Conservation (phyloP, 2,797 vertebrate genomes). For the Ambastaia sidthimunki region DNA sequence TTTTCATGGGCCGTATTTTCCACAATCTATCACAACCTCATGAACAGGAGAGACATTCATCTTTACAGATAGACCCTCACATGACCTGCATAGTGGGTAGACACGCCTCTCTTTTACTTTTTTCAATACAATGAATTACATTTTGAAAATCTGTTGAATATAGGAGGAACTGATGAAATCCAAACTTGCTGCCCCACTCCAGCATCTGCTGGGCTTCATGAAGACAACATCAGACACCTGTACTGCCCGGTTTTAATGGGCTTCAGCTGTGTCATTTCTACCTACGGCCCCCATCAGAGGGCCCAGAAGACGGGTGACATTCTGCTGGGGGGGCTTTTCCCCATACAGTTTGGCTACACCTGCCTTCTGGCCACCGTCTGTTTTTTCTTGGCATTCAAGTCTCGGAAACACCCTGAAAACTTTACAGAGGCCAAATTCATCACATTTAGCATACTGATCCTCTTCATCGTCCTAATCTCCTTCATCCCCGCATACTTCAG, state of each 20-base stretch:
- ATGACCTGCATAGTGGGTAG: slow-evolving; percentile 35
- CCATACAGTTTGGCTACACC: slow-evolving; percentile 97
- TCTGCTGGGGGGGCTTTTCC: slow-evolving; percentile 95
- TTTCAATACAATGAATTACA: not conserved
- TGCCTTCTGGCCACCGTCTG: slow-evolving; percentile 93
- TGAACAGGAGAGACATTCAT: slow-evolving; percentile 8
- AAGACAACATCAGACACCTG: slow-evolving; percentile 53
- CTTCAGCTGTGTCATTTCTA: slow-evolving; percentile 80
- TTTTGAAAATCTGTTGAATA: too few species aligned
- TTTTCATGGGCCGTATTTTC: slow-evolving; percentile 43
- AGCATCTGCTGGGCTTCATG: too few species aligned
- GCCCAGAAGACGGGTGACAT: slow-evolving; percentile 98
- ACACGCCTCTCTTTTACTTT: not conserved
- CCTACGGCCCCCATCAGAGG: slow-evolving; percentile 92
- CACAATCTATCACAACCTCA: not conserved
- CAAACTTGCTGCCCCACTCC: too few species aligned
- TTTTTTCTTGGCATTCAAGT: slow-evolving; percentile 98
- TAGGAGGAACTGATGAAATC: too few species aligned
- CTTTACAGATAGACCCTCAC: slow-evolving; percentile 36
- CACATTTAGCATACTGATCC: slow-evolving; percentile 99
- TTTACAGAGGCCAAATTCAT: slow-evolving; percentile 99
- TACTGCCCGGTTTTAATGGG: slow-evolving; percentile 83
- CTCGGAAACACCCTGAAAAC: slow-evolving; percentile 95
- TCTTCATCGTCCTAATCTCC: slow-evolving; percentile 98
- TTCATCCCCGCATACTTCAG: slow-evolving; percentile 95